Base-by-base conservation (phyloP, 2,888 invertebrate species). In the Spodoptera littoralis region DNA sequence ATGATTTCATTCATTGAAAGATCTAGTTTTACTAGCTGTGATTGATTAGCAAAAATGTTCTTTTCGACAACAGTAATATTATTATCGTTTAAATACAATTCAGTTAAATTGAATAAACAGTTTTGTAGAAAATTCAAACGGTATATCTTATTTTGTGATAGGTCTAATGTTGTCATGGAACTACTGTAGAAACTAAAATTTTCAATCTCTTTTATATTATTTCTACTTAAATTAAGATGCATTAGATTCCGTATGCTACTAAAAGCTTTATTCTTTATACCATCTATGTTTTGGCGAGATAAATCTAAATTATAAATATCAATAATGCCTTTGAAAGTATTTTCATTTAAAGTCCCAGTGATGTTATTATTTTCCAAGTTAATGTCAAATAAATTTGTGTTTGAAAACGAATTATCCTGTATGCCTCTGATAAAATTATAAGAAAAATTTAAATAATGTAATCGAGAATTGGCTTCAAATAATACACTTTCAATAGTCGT, bases 1-100 rank as follows among this genome's bases (percentile, higher is more conserved):
- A 70, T 65, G 5, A 94, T 92, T 12, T 71, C 80, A 71, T 94
- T 94, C 62, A 79, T 80, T 6, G 92, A 90, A 52, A 94, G 62
- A 65, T 93, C 91, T 54, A 94, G 69, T 64, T 69, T 86, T 45
- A 70, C 84, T n/a, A 94, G 46, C 12, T 72, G 67, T 3, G 59
- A 78, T 77, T 91, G 90, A 46, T 81, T 85, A 41, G 66, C 47
- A 64, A 93, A 93, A 4, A 81, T 62, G 13, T 83, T 60, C 47
- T 73, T 70, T 41, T 71, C 70, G 51, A 94, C 61, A 9, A 65
- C 44, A 6, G 52, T 67, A 5, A 93, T 68, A 27, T 84, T 84
- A 70, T 94, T 94, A 57, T 88, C 73, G 44, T 80, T 89, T 5
- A 93, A 55, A 73, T 87, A 86, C 0, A 93, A 56, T 61, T 89